Evolutionary conservation across 2,888 invertebrate species (phyloP), one percentile per base, ranked within the genome.

Genomic region (Encarsia formosa): DNA sequence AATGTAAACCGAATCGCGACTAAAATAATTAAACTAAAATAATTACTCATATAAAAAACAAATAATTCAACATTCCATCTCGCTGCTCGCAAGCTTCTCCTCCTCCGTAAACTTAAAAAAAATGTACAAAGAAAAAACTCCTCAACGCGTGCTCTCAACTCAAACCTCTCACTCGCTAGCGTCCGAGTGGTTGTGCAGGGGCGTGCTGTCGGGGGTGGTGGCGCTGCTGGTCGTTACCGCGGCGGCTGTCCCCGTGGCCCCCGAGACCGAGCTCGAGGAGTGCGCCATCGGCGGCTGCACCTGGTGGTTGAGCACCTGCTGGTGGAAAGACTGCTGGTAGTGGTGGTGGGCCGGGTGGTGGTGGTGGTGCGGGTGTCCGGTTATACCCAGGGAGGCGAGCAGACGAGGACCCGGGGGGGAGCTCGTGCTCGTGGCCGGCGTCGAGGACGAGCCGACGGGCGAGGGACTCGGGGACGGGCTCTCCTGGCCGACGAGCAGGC

Each of bases 401-500:
- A 48, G 58, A 26, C 54, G 67, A 66, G 74, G 78, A 70, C 75
- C 80, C 73, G 74, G 79, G 76, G 43, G n/a, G 19, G 23, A 9
- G 8, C 20, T 4, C 41, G 68, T 57, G 67, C 70, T 19, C 62
- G 73, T 66, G 59, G 65, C 68, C 67, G 74, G 78, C 70, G 73
- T 74, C 80, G 76, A 46, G 35, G 29, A 18, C 8, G 19, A 16
- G 20, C 18, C 20, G n/a, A 44, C 43, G 16, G 49, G 41, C 40
- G 57, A 52, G 18, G 66, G 77, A 61, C 69, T 75, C 70, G 70
- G 79, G 73, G 76, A 80, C 68, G 73, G 74, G 73, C 72, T 73
- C 71, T 73, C 74, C 72, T 73, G 73, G 62, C 74, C 71, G 60
- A 73, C 81, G 76, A 86, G 81, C 56, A 86, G 78, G 73, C 87